Conservation (phyloP, 2,113 vertebrate species). For the Oreochromis aureus region DNA sequence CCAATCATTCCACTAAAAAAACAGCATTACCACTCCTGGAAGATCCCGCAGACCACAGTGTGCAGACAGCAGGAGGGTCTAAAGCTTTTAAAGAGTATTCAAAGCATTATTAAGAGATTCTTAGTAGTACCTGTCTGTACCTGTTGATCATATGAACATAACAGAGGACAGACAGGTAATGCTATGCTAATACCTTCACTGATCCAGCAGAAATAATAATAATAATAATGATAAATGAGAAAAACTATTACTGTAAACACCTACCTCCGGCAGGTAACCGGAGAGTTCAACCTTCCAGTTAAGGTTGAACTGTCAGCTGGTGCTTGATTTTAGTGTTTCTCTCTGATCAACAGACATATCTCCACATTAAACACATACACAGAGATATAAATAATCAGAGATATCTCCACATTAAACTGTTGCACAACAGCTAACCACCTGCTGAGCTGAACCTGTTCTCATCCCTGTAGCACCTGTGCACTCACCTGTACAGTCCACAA, state of each 20-base stretch:
- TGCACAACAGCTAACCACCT: neutral
- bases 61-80: neutral
- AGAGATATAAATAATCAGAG: neutral
- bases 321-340: neutral
- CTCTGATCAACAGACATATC: neutral
- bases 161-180: neutral
- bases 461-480: neutral
- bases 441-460: neutral
- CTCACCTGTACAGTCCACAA: conserved; percentile 66
- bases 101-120: neutral
- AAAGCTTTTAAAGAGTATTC: neutral
- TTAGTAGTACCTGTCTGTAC: neutral
- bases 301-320: neutral
- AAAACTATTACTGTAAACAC: neutral
- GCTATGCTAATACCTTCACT: neutral
- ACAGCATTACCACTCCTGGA: neutral
- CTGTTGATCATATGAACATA: neutral
- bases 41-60: neutral
- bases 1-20: too few relatives aligned
- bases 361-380: neutral
- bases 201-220: neutral
- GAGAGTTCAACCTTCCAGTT: neutral
- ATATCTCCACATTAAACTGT: neutral
- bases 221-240: neutral
- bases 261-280: neutral